phyloP scores from a whole-genome alignment of 2,888 invertebrate species.

The Cordylochernes scorpioides region DNA sequence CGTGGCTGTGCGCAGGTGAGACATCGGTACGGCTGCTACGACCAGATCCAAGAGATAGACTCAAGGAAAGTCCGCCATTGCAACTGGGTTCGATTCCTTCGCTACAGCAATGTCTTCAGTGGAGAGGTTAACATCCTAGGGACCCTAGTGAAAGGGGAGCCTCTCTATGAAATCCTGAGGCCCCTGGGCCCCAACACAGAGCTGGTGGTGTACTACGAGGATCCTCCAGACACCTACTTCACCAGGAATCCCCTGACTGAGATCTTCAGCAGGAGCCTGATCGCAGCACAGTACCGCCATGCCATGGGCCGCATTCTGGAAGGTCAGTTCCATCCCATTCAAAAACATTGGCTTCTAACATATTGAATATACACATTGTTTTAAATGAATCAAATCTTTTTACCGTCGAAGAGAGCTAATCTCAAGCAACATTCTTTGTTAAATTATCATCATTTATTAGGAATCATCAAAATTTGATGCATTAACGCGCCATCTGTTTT shows the following conservation, averaged over 20 bases:
- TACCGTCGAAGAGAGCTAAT: no score
- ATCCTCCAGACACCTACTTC: constrained; percentile 3
- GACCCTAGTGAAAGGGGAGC: constrained; percentile 59
- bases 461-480: no score
- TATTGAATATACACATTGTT: not conserved
- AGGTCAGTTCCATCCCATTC: constrained; percentile 30
- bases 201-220: constrained; percentile 48
- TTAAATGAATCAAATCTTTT: not conserved
- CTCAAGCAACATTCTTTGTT: no score
- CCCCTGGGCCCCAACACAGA: constrained; percentile 64
- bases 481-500: no score
- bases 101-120: constrained; percentile 45
- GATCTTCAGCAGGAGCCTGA: constrained; percentile 31
- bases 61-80: constrained; percentile 54
- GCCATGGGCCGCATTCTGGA: constrained; percentile 72
- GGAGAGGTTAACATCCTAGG: constrained; percentile 57
- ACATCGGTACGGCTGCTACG: constrained; percentile 63
- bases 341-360: not conserved
- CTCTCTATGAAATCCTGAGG: constrained; percentile 63
- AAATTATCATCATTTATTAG: not conserved
- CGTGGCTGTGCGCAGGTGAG: no score
- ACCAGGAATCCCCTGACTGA: constrained; percentile 5
- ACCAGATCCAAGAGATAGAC: constrained; percentile 47
- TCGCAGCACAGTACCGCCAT: constrained; percentile 39
- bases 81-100: constrained; percentile 75